Conservation (phyloP, 2,888 invertebrate species). For the Mythimna lalbum region DNA sequence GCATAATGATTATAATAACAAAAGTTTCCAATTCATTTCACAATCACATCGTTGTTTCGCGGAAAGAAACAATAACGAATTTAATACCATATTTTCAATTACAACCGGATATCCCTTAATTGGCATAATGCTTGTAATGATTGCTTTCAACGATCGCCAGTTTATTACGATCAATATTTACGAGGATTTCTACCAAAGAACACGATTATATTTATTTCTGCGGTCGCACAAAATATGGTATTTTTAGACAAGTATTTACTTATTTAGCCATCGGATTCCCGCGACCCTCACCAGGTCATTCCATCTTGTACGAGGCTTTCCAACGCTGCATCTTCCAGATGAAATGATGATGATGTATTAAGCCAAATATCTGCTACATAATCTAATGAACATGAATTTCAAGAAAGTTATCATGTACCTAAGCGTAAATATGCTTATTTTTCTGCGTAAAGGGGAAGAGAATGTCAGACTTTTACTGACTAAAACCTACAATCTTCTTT, state of each 20-base stretch:
- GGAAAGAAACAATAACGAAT: constrained; percentile 11
- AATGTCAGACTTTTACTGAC: too few relatives aligned
- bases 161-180: neutral
- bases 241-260: neutral
- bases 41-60: neutral
- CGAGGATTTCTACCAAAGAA: too few relatives aligned
- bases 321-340: too few relatives aligned
- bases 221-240: neutral
- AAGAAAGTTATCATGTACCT: neutral
- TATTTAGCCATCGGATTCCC: too few relatives aligned
- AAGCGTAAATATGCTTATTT: neutral
- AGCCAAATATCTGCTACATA: neutral
- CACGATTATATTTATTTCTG: neutral
- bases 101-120: constrained; percentile 5
- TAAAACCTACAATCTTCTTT: too few relatives aligned
- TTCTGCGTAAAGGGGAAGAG: too few relatives aligned
- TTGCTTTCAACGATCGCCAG: neutral
- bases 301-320: too few relatives aligned
- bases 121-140: constrained; percentile 1
- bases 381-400: neutral
- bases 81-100: neutral
- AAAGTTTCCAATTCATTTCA: constrained; percentile 7
- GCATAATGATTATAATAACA: neutral
- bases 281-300: too few relatives aligned
- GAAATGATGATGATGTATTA: too few relatives aligned